Evolutionary conservation across 2,113 vertebrate genomes (phyloP).

Genomic region (Gnathonemus longibarbis): DNA sequence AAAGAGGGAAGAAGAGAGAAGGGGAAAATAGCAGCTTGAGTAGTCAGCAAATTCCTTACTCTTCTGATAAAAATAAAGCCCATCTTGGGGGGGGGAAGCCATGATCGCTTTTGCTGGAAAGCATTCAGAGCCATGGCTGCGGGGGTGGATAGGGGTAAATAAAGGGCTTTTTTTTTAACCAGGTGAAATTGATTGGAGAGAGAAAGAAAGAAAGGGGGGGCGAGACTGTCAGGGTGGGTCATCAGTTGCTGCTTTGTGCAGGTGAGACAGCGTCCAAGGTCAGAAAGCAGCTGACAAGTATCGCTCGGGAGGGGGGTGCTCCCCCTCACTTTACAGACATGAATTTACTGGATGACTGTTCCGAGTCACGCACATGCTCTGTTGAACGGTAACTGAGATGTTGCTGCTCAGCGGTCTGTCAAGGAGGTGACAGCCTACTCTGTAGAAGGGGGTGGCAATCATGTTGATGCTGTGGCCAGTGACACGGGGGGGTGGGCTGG

Average conservation of each 20-base stretch:
- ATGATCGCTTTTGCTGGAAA: slow-evolving; percentile 6
- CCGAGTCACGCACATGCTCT: not conserved
- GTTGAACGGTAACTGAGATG: not conserved
- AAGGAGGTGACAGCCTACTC: not conserved
- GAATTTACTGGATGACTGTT: not conserved
- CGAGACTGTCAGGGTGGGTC: not conserved
- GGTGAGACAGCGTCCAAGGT: not conserved
- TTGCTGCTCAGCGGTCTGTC: not conserved
- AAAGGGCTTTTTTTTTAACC: not conserved
- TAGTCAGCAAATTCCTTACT: slow-evolving; percentile 15
- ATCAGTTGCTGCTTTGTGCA: not conserved
- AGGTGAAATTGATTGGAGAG: not conserved
- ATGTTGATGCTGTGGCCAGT: not conserved
- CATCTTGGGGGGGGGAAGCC: not conserved
- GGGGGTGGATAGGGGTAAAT: not conserved
- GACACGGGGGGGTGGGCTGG: not conserved
- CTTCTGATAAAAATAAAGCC: slow-evolving; percentile 2
- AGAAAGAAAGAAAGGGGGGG: not conserved
- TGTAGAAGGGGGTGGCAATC: not conserved
- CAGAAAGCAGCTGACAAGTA: not conserved
- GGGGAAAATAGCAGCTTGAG: not conserved
- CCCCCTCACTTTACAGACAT: not conserved
- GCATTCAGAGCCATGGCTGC: not conserved
- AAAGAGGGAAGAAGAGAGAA: slow-evolving; percentile 24
- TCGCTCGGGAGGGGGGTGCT: not conserved